Evolutionary conservation across 2,888 invertebrate genomes (phyloP), one percentile per base, ranked within the genome.

Genomic region (Parnassius smintheus): DNA sequence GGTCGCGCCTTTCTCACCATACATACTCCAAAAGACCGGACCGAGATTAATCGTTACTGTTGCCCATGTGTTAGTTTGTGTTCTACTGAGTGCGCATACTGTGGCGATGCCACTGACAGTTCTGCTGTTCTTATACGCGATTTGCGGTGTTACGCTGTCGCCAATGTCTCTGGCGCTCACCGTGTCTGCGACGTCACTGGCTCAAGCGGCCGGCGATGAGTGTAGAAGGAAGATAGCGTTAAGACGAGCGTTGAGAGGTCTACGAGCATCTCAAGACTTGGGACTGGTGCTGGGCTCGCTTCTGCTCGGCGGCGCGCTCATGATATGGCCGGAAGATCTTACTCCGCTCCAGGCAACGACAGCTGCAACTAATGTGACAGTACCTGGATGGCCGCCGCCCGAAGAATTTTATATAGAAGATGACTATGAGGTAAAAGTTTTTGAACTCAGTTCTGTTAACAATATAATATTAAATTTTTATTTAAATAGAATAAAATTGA

Each of bases 71-170:
- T 81, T 93, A 3, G 92, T 95, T 22, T 92, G 93, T 58, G 74
- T 94, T 12, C 93, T 95, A 59, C 87, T 95, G 55, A 86, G 92
- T 2, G 93, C 93, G 49, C 95, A 95, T 72, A 86, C 84, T 0
- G 78, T 89, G 22, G 83, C 80, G 1, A 86, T 86, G 25, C 90
- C 91, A 1, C 66, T 88, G 2, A 74, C 86, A 9, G 76, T 90
- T 13, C 73, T 91, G 41, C 76, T 89, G 2, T 78, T 80, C n/a
- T 72, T 91, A 42, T 91, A 91, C 62, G 89, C 82, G 3, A 68
- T 87, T 18, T 88, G 88, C 69, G 96, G 96, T 0, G 69, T 94
- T 2, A 81, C 93, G 62, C 85, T 94, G 70, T 93, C 93, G 2
- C 94, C 93, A 62, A 85, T 94, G 75, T 93, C 93, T 0, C 78